These are phyloP conservation scores for Caenorhabditis briggsae DNA, from an alignment of 1,140 invertebrate genomes.

Conservation along the genomic window DNA sequence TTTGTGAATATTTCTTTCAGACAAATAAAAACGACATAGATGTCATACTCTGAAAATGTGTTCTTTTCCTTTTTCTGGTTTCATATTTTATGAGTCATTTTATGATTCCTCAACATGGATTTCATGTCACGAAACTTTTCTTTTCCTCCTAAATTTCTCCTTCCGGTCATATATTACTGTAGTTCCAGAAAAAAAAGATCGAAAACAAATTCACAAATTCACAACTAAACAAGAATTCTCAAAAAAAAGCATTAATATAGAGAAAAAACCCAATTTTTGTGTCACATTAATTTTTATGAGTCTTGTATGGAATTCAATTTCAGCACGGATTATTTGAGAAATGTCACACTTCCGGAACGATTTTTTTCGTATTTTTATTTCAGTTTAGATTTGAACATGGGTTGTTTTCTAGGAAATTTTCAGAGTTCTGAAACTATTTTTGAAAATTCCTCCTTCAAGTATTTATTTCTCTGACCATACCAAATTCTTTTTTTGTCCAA, in stretches of 20 bases:
- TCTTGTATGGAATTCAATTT: constrained; percentile 31
- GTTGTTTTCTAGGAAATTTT: too few relatives aligned
- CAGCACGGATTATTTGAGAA: neutral
- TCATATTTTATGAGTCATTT: constrained; percentile 20
- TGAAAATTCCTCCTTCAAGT: too few relatives aligned
- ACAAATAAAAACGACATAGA: neutral
- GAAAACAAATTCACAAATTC: neutral
- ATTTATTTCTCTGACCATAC: too few relatives aligned
- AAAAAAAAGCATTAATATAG: neutral
- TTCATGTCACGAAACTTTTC: constrained; percentile 27
- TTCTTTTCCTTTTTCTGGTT: constrained; percentile 18
- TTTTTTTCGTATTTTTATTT: too few relatives aligned
- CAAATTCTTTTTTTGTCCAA: too few relatives aligned
- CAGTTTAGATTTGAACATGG: too few relatives aligned
- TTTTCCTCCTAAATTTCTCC: neutral
- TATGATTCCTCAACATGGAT: constrained; percentile 15
- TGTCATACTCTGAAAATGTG: neutral
- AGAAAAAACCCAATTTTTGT: neutral
- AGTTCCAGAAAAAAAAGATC: neutral
- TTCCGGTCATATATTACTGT: neutral
- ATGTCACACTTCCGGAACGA: too few relatives aligned
- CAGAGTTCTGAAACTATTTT: too few relatives aligned
- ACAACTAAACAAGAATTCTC: neutral
- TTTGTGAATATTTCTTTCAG: neutral
- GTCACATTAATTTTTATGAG: constrained; percentile 44